Percentiles rank a stretch among this genome's conserved stretches.
These are phyloP conservation scores for Pluvianellus socialis DNA, from an alignment of 2,113 vertebrate species.

Conservation along the genomic window DNA sequence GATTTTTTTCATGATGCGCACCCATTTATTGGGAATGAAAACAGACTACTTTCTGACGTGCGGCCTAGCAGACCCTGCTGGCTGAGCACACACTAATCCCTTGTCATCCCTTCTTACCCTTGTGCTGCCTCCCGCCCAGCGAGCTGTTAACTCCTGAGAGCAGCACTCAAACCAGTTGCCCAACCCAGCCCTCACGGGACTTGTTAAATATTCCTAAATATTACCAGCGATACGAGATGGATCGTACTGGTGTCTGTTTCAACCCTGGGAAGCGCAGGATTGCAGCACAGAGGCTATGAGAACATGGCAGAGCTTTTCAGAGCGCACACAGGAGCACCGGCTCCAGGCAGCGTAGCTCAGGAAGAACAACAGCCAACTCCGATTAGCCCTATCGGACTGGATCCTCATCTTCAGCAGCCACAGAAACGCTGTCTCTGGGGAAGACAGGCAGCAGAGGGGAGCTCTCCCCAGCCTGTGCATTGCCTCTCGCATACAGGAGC, in stretches of 20 bases:
- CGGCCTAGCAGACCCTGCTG: background rate
- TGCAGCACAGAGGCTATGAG: background rate
- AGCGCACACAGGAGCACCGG: background rate
- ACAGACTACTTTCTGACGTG: background rate
- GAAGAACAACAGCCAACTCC: background rate
- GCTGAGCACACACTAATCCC: slow-evolving; percentile 9
- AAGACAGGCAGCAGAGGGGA: background rate
- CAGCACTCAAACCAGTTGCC: background rate
- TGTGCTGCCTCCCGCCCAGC: background rate
- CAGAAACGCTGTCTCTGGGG: background rate
- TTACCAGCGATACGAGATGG: accelerated
- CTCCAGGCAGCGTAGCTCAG: background rate
- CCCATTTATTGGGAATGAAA: background rate
- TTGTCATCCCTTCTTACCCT: background rate
- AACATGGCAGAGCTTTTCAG: background rate
- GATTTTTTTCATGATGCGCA: background rate
- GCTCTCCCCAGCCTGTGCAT: background rate
- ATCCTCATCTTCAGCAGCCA: background rate
- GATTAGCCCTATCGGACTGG: background rate
- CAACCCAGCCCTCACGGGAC: background rate
- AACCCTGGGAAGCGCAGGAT: background rate
- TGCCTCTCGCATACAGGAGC: background rate
- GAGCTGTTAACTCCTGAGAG: background rate
- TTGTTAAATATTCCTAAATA: background rate
- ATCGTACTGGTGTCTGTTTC: background rate